These are phyloP conservation scores for Tokudaia tokunoshimensis DNA, from an alignment of 2,797 vertebrate species.

Conservation along the genomic window DNA sequence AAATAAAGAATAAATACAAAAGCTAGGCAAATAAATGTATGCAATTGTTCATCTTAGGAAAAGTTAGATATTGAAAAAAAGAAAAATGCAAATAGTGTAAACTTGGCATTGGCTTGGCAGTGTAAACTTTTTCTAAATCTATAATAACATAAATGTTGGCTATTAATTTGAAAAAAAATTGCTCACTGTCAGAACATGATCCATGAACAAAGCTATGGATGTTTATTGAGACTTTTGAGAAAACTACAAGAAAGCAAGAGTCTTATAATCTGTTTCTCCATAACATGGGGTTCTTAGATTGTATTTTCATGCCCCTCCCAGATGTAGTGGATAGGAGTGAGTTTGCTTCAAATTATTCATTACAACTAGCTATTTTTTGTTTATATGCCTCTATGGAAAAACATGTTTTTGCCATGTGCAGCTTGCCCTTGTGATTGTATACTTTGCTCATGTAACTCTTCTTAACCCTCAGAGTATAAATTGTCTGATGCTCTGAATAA, in stretches of 20 bases:
- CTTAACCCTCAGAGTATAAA: background rate
- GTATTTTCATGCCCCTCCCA: background rate
- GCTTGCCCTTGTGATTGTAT: background rate
- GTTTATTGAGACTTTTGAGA: background rate
- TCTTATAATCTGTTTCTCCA: background rate
- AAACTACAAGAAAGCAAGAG: background rate
- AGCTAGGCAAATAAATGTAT: conserved; percentile 22
- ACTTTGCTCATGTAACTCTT: background rate
- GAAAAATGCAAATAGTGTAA: background rate
- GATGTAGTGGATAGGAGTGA: background rate
- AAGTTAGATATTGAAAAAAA: conserved; percentile 15
- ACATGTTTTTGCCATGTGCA: background rate
- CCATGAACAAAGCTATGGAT: background rate
- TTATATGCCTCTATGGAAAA: background rate
- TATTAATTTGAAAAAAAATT: background rate
- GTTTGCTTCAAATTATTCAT: background rate
- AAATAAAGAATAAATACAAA: conserved; percentile 10
- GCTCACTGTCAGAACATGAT: background rate
- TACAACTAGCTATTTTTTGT: background rate
- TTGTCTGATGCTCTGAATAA: background rate
- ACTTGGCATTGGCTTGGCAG: background rate
- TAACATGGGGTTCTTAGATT: background rate
- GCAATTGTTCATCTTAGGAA: background rate
- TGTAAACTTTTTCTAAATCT: conserved; percentile 4
- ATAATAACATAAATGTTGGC: conserved; percentile 33